Evolutionary conservation across 2,888 invertebrate species (phyloP), one percentile per base, ranked within the genome.

Genomic region (Ophioninae sp.): DNA sequence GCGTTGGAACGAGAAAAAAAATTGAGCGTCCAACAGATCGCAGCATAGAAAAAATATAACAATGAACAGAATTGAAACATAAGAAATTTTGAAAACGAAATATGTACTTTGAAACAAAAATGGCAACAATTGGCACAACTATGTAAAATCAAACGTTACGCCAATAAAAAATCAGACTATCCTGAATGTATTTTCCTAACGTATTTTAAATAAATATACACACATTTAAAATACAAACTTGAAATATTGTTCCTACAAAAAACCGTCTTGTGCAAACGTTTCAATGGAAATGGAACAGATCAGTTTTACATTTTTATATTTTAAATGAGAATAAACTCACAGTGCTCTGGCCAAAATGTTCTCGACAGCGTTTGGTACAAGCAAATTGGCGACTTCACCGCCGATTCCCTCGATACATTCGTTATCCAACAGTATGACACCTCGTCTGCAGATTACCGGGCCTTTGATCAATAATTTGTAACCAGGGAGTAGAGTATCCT

Each of bases 351-450:
- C 94, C 65, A 96, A 89, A 7, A 96, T 91, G 85, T 95, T 95
- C 87, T 95, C 95, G 8, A 94, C 90, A 0, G 95, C 95, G 92
- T 96, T 95, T 2, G 93, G 88, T 0, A 94, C 89, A 0, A 94
- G 90, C 39, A 96, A 91, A 75, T 94, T 94, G 68, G 96, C 95
- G 0, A 96, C 96, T 92, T 96, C 96, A 0, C 97, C 97, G 0
- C 97, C 97, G 0, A 97, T 90, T 79, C 96, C 91, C 85, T 94
- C 94, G 6, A 96, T 90, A 70, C 95, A 93, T 67, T 92, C 92
- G 78, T 94, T 95, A 81, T 95, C 94, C 82, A 97, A 92, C 87
- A 97, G 93, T 59, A 97, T 89, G 81, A 96, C 94, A 0, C 97
- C 97, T 82, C 95, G 93, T 57, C 96, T 94, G 89, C 96, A 96